Percentiles rank a stretch among this genome's conserved stretches.
These are phyloP conservation scores for Oscheius sp. DNA, from an alignment of 2,888 invertebrate genomes.

Conservation along the genomic window DNA sequence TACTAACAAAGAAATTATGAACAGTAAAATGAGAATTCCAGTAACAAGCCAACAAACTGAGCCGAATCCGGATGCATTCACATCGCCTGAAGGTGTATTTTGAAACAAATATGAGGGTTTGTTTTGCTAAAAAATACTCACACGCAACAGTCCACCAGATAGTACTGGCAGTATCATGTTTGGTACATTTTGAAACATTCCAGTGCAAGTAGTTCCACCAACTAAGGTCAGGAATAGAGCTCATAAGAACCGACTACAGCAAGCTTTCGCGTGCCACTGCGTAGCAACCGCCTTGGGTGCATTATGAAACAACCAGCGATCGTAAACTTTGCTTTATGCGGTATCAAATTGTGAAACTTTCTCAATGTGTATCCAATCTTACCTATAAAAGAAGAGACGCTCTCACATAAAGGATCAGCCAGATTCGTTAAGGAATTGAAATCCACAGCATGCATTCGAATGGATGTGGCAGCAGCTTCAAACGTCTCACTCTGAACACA, in stretches of 20 bases:
- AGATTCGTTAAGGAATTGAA: conserved; percentile 60
- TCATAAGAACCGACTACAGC: conserved; percentile 33
- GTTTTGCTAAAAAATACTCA: conserved; percentile 34
- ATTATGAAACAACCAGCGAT: conserved; percentile 18
- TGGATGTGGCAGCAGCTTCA: conserved; percentile 57
- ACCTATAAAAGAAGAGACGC: conserved; percentile 45
- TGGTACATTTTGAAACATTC: conserved; percentile 67
- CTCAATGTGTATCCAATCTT: too few species aligned
- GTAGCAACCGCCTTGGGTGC: conserved; percentile 19
- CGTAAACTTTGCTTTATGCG: neutral
- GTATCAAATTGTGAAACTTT: conserved; percentile 1
- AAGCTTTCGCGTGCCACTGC: conserved; percentile 9
- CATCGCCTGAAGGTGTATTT: conserved; percentile 39
- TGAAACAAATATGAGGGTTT: neutral
- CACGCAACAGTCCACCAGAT: conserved; percentile 69
- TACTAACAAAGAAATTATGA: conserved; percentile 40
- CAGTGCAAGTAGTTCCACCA: conserved; percentile 72
- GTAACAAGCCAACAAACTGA: conserved; percentile 58
- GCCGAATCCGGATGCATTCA: conserved; percentile 46
- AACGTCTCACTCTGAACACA: conserved; percentile 40
- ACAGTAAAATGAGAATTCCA: conserved; percentile 42
- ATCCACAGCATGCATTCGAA: conserved; percentile 61
- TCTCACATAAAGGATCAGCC: conserved; percentile 63
- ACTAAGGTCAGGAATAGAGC: conserved; percentile 62
- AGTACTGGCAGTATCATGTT: conserved; percentile 60